Evolutionary conservation across 2,888 invertebrate species (phyloP), one percentile per base, ranked within the genome.

Genomic region (Andrena flavipes): DNA sequence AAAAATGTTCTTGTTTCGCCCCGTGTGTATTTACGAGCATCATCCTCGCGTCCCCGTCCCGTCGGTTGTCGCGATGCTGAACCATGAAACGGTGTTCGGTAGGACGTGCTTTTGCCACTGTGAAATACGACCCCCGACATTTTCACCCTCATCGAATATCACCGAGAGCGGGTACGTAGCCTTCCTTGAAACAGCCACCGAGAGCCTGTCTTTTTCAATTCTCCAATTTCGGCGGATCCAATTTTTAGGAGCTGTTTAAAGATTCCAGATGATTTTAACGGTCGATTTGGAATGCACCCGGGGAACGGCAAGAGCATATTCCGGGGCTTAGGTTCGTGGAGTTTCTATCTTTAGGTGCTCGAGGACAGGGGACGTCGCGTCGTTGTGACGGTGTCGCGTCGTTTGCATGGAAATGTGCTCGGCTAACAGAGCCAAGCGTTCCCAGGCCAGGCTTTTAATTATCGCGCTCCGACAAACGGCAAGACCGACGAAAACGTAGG

Each of bases 271-370:
- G 29, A 72, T 67, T 72, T 72, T 77, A 62, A 49, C 63, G 64
- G 48, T 42, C 29, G 23, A 51, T 72, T 71, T 59, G 49, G 63
- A 69, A 60, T 33, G 26, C 29, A 23, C 63, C n/a, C n/a, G n/a
- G 23, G 2, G 10, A 56, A 51, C 80, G 67, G 20, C 8, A 10
- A 4, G n/a, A 49, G 49, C 42, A 60, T 65, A 59, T 49, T 67
- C 33, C 59, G 30, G 13, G 2, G 29, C 51, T 35, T 10, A 8
- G 65, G 20, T 5, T 49, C 71, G 62, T 48, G 60, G 59, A 30
- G 73, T 72, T 77, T 74, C 84, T 84, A 84, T 85, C 85, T 84
- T 84, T 84, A 84, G 84, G 42, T 64, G 23, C 10, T 51, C 42
- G 77, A 68, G 77, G 71, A 78, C 75, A 81, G 63, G 62, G 68